Percentiles rank a stretch among this genome's conserved stretches.
Conservation (phyloP, 2,888 invertebrate species). For the Calameuta filiformis region DNA sequence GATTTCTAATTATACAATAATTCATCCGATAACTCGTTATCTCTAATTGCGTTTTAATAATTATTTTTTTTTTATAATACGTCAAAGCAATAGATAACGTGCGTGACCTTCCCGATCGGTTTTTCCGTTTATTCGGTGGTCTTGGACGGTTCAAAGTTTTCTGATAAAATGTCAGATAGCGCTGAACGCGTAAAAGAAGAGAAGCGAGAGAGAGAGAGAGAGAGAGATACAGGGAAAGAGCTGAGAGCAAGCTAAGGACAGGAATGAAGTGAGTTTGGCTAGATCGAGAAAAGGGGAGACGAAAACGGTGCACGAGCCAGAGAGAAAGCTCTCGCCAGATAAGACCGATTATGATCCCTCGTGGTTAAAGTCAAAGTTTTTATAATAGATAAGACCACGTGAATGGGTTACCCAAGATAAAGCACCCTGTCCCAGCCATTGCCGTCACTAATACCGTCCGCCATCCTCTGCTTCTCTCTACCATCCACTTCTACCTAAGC, state of each 20-base stretch:
- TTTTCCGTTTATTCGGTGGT: slow-evolving; percentile 37
- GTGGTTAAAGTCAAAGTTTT: slow-evolving; percentile 62
- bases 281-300: slow-evolving; percentile 27
- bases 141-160: slow-evolving; percentile 45
- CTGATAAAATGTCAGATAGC: slow-evolving; percentile 43
- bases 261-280: slow-evolving; percentile 4
- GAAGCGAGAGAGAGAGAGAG: slow-evolving; percentile 18
- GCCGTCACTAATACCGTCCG: slow-evolving; percentile 23
- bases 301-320: slow-evolving; percentile 19
- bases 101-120: background rate
- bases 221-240: slow-evolving; percentile 26
- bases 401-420: slow-evolving; percentile 49
- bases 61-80: background rate
- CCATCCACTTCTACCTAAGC: slow-evolving; percentile 21
- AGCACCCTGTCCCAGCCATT: slow-evolving; percentile 3
- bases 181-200: slow-evolving; percentile 38
- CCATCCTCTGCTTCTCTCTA: slow-evolving; percentile 24
- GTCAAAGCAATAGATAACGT: background rate
- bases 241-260: slow-evolving; percentile 7
- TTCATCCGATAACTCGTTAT: background rate
- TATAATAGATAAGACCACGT: slow-evolving; percentile 57
- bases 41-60: background rate
- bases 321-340: slow-evolving; percentile 41
- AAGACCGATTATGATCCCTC: slow-evolving; percentile 62
- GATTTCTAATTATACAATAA: background rate